A percentile compares a stretch with the other conserved stretches of the same genome.
Conservation (phyloP, 2,113 vertebrate genomes). For the Proterorhinus semilunaris region DNA sequence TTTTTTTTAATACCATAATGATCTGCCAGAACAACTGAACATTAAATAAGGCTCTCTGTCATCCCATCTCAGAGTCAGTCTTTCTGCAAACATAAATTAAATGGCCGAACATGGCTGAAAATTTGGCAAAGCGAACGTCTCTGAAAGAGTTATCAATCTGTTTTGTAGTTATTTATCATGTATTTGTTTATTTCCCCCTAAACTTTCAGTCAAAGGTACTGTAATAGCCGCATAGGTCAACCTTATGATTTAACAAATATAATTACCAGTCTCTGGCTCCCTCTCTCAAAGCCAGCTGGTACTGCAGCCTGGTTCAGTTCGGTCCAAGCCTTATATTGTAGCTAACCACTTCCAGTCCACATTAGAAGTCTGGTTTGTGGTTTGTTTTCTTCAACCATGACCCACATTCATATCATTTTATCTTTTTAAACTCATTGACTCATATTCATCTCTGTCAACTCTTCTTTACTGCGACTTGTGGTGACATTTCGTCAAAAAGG, state of each 20-base stretch:
- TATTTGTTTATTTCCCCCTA: too few species aligned
- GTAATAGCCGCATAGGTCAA: too few species aligned
- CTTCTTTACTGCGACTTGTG: neutral
- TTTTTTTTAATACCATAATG: neutral
- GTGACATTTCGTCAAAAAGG: neutral
- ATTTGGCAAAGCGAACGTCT: neutral
- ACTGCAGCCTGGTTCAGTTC: constrained; percentile 10
- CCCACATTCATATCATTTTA: constrained; percentile 45
- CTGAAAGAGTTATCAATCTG: too few species aligned
- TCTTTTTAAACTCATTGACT: constrained; percentile 28
- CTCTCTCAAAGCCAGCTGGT: constrained; percentile 40
- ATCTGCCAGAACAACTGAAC: constrained; percentile 35
- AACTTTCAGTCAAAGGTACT: too few species aligned
- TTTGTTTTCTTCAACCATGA: neutral
- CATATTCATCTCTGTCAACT: neutral
- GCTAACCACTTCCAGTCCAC: constrained; percentile 33
- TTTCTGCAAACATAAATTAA: constrained; percentile 10
- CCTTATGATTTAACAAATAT: too few species aligned
- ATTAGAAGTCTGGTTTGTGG: constrained; percentile 36
- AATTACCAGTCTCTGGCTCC: constrained; percentile 35
- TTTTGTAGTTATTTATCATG: too few species aligned
- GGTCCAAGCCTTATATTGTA: neutral
- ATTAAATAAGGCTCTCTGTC: constrained; percentile 29
- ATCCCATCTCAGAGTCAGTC: constrained; percentile 16
- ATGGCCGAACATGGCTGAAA: constrained; percentile 16